phyloP scores from a whole-genome alignment of 2,797 vertebrate genomes.

The Lates japonicus region DNA sequence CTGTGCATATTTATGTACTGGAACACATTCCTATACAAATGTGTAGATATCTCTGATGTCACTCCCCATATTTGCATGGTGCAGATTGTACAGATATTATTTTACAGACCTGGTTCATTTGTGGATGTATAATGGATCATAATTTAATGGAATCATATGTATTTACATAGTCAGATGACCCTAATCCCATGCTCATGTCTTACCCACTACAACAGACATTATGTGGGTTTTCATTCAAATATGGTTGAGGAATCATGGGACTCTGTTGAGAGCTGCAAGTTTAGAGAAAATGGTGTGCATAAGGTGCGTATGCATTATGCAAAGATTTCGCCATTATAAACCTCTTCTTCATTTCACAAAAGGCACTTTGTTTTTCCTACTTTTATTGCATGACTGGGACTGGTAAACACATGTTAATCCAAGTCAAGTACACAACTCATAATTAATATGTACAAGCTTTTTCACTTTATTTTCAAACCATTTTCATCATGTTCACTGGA shows the following conservation, averaged over 20 bases:
- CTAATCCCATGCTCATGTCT: conserved; percentile 35
- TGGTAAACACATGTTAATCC: conserved; percentile 20
- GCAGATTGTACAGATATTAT: not conserved
- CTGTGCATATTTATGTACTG: not conserved
- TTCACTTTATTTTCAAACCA: conserved; percentile 28
- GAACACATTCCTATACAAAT: not conserved
- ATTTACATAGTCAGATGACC: conserved; percentile 46
- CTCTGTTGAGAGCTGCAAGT: conserved; percentile 2
- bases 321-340: conserved; percentile 1
- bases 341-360: not conserved
- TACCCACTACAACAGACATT: conserved; percentile 61
- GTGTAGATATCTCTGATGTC: not conserved
- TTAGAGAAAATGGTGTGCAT: conserved; percentile 12
- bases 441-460: conserved; percentile 34
- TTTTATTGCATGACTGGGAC: conserved; percentile 9
- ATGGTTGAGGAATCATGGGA: not conserved
- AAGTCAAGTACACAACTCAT: conserved; percentile 12
- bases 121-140: conserved; percentile 9
- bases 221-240: conserved; percentile 61
- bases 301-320: conserved; percentile 14
- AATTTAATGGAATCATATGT: conserved; percentile 22
- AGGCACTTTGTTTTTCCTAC: conserved; percentile 4
- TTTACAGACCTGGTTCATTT: not conserved
- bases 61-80: not conserved
- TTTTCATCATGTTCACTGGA: conserved; percentile 9